Evolutionary conservation across 2,888 invertebrate genomes (phyloP).

Genomic region (Apodemia hepburni): DNA sequence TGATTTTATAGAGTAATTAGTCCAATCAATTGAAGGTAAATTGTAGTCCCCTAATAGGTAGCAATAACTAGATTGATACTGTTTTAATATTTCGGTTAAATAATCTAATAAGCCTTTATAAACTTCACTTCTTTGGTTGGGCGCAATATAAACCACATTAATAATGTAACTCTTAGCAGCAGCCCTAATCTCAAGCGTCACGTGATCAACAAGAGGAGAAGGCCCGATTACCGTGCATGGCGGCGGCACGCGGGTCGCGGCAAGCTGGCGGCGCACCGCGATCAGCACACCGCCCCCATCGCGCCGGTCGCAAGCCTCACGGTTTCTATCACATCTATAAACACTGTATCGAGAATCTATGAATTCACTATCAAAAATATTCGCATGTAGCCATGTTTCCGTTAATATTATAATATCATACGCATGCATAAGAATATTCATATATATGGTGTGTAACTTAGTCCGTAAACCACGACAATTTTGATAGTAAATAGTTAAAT

Average conservation of each 20-base stretch:
- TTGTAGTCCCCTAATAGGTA: too few species aligned
- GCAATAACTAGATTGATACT: too few species aligned
- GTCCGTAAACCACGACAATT: slow-evolving; percentile 18
- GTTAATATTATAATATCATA: slow-evolving; percentile 29
- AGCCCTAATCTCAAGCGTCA: not conserved
- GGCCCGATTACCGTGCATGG: not conserved
- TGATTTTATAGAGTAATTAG: too few species aligned
- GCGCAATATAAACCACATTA: slow-evolving; percentile 6
- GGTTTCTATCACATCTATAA: slow-evolving; percentile 25
- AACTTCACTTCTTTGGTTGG: not conserved
- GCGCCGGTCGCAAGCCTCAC: slow-evolving; percentile 13
- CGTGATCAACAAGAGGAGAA: not conserved
- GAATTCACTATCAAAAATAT: slow-evolving; percentile 24
- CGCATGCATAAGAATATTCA: slow-evolving; percentile 26
- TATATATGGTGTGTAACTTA: slow-evolving; percentile 26
- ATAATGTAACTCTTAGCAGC: not conserved
- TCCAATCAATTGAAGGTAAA: too few species aligned
- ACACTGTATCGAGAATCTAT: slow-evolving; percentile 23
- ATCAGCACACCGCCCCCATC: slow-evolving; percentile 25
- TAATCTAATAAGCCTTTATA: not conserved
- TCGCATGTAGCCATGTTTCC: slow-evolving; percentile 26
- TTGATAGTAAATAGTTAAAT: slow-evolving; percentile 26
- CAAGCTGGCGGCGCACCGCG: slow-evolving; percentile 22
- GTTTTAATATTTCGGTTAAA: too few species aligned
- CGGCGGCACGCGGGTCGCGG: not conserved